Evolutionary conservation across 2,888 invertebrate species (phyloP), one percentile per base, ranked within the genome.

Genomic region (Helleia helle): DNA sequence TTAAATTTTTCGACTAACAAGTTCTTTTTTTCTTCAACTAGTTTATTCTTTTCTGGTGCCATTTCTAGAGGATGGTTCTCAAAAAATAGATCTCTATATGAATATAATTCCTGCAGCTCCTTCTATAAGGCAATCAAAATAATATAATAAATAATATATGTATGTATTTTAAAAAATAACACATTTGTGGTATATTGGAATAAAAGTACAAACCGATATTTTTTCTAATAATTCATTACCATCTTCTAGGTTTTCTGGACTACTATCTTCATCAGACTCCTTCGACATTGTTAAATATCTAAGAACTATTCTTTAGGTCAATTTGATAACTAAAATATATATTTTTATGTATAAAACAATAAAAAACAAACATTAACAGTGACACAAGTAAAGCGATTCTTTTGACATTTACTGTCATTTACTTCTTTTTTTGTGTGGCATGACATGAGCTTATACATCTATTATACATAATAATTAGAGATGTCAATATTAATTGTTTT

Each of bases 31-130:
- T 85, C 79, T 52, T 90, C 87, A 1, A 93, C 86, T 57, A 90
- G 87, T 45, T 77, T 75, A 49, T 86, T 86, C 63, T 92, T 93
- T 30, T 90, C 85, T 12, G 80, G 63, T 0, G 93, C 93, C 66
- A 89, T 86, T 48, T 90, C 90, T 25, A 93, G 76, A 4, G 88
- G 76, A 71, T 92, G 90, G 49, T 86, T 88, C 60, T 92, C 93
- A 77, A 94, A 93, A 71, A 92, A 95, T 58, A 91, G 87, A 69
- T 95, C 93, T 54, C 93, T 86, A 65, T 88, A 94, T 18, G 76
- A 58, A 65, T 91, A 93, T 34, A 94, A 67, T 1, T 86, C 76
- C 46, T 89, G 77, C 0, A 94, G 89, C 50, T 87, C 87, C 54
- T 87, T 86, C 93, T 93, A 70, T 36, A 51, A 46, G 42, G 17